Percentiles rank a stretch among this genome's conserved stretches.
These are phyloP conservation scores for Choristoneura rosaceana DNA, from an alignment of 2,888 invertebrate species.

Conservation along the genomic window DNA sequence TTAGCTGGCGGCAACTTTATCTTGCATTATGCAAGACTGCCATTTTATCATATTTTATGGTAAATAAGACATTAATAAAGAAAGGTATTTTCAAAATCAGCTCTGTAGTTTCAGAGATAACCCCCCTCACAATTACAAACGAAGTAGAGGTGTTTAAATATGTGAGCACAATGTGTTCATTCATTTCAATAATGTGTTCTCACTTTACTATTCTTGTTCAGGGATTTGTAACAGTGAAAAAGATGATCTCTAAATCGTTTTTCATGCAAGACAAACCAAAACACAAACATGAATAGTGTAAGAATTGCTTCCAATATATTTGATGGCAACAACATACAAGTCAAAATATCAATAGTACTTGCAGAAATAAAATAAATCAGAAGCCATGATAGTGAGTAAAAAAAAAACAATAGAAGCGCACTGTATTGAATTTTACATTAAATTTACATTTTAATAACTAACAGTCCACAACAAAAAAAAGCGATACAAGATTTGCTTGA, in stretches of 20 bases:
- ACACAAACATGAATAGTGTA: neutral
- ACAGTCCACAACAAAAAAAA: constrained; percentile 15
- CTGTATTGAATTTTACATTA: constrained; percentile 1
- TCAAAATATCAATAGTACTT: neutral
- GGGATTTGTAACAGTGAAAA: neutral
- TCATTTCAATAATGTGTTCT: no score
- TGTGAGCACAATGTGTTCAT: neutral
- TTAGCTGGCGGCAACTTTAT: no score
- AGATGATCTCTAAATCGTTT: neutral
- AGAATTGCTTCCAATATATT: neutral
- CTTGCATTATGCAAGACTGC: no score
- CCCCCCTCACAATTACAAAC: no score
- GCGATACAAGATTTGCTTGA: constrained; percentile 11
- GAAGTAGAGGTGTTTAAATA: neutral
- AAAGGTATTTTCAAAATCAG: no score
- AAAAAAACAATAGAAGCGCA: constrained; percentile 4
- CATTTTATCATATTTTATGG: no score
- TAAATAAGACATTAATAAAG: no score
- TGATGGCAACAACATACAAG: neutral
- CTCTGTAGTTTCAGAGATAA: no score
- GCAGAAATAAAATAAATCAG: neutral
- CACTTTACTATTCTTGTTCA: neutral
- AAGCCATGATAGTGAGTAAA: neutral
- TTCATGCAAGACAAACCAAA: neutral
- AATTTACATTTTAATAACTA: neutral